Base-by-base conservation (phyloP, 2,888 invertebrate genomes). In the Lordiphosa andalusiaca region DNA sequence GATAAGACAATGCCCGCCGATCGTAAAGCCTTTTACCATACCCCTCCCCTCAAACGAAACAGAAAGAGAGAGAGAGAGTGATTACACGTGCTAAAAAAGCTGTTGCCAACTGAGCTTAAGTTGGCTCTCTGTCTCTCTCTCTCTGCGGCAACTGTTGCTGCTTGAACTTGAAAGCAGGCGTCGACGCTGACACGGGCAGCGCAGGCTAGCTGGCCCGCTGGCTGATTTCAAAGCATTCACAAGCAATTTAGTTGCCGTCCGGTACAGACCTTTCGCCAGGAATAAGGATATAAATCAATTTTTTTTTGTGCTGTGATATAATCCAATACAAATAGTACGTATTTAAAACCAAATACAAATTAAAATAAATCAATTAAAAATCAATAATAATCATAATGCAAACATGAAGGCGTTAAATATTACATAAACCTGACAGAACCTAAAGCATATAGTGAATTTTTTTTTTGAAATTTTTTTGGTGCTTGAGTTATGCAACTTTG, bases 251-350 rank as follows among this genome's bases (percentile, higher is more conserved):
- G 85, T 88, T 78, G 85, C 85, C 85, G 84, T 84, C 77, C 86
- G 87, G 86, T 87, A 69, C 77, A 88, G 88, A 87, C 85, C 83
- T 82, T 81, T 63, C 69, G 70, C 61, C 81, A 82, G 83, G 75
- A 82, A 74, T 84, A 80, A 75, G 73, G 78, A 72, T 84, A 77
- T 69, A 67, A 52, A 63, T 77, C 63, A 61, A 53, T 66, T 83
- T 86, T 86, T 88, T 85, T 73, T 75, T 74, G 75, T 83, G 83
- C 88, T 88, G 88, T 88, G 89, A 88, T 88, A 88, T 84, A 67
- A 69, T 71, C 69, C 74, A 83, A 70, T 33, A 80, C 73, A 85
- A 81, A 84, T 83, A 76, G 88, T 87, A 87, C 78, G 88, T 87
- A 82, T 69, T 67, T 23, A 25, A 25, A 39, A 41, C 38, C 19